Base-by-base conservation (phyloP, 1,140 invertebrate genomes). In the Chrysomallon squamiferum region DNA sequence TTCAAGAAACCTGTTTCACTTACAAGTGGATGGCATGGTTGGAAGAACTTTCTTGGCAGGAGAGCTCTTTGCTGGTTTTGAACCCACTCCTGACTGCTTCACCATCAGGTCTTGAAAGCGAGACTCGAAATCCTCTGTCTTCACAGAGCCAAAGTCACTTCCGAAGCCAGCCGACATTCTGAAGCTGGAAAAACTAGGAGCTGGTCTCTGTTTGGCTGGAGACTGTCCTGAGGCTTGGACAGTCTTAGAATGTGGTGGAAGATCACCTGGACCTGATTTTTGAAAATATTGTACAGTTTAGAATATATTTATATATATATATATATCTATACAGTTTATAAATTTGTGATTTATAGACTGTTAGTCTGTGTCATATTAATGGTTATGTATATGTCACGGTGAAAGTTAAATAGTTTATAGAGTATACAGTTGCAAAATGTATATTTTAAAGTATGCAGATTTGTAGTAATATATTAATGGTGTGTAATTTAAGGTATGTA, bases 61-160 rank as follows among this genome's bases (percentile, higher is more conserved):
- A 5, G 35, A 7, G 6, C 5, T 38, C 35, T 38, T 38, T 15
- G 6, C 35, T 5, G 35, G 35, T 38, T 38, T 38, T 54, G 50
- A 15, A 54, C 29, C 50, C n/a, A 18, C 29, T 4, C 18, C n/a
- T 27, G 50, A 27, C 29, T 54, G 50, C 15, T 30, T 30, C 18
- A 77, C 66, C 38, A 77, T 59, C 25, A 74, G 45, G 9, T 60
- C 57, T 29, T 72, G 50, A 41, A 80, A 80, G 29, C 59, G 69
- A 18, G 61, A 56, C 56, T 81, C 79, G 59, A 81, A 80, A 50
- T 81, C 79, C 67, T 81, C 79, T 3, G 79, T 81, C 45, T 65
- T 70, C 33, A 80, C 60, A 20, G 79, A 80, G 27, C 79, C 79
- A 7, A 75, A 65, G 56, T 81, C 79, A 49, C 78, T 81, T 22